Percentiles rank a stretch among this genome's conserved stretches.
phyloP scores from a whole-genome alignment of 1,140 invertebrate genomes.

The Teleopsis dalmanni region DNA sequence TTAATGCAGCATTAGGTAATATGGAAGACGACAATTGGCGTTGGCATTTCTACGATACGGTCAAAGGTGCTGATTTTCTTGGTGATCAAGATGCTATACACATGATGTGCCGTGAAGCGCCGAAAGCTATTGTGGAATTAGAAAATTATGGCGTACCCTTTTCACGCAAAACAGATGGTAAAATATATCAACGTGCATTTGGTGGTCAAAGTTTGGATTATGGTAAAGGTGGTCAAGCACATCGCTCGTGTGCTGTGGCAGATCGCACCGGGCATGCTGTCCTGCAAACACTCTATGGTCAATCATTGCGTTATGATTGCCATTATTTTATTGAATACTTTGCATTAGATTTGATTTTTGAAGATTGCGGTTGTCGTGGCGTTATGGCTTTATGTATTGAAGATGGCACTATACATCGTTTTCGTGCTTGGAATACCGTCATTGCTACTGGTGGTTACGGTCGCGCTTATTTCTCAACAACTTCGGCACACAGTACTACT shows the following conservation, averaged over 20 bases:
- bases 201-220: slow-evolving; percentile 81
- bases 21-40: slow-evolving; percentile 83
- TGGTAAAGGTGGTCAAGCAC: slow-evolving; percentile 78
- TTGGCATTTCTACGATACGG: slow-evolving; percentile 90
- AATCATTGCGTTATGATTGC: slow-evolving; percentile 91
- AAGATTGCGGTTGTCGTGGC: slow-evolving; percentile 79
- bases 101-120: slow-evolving; percentile 88
- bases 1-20: slow-evolving; percentile 72
- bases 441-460: slow-evolving; percentile 80
- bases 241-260: slow-evolving; percentile 49
- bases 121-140: slow-evolving; percentile 78
- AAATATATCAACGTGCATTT: slow-evolving; percentile 88
- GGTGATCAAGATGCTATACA: slow-evolving; percentile 94
- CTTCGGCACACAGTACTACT: slow-evolving; percentile 95
- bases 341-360: slow-evolving; percentile 93
- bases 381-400: slow-evolving; percentile 93
- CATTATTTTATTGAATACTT: slow-evolving; percentile 99
- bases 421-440: slow-evolving; percentile 64
- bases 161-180: slow-evolving; percentile 47
- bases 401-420: slow-evolving; percentile 88
- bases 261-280: slow-evolving; percentile 90
- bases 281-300: slow-evolving; percentile 93
- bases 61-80: slow-evolving; percentile 93
- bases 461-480: slow-evolving; percentile 93
- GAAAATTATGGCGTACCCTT: slow-evolving; percentile 77